Evolutionary conservation across 1,140 invertebrate genomes (phyloP).

Genomic region (Megathymus violae): DNA sequence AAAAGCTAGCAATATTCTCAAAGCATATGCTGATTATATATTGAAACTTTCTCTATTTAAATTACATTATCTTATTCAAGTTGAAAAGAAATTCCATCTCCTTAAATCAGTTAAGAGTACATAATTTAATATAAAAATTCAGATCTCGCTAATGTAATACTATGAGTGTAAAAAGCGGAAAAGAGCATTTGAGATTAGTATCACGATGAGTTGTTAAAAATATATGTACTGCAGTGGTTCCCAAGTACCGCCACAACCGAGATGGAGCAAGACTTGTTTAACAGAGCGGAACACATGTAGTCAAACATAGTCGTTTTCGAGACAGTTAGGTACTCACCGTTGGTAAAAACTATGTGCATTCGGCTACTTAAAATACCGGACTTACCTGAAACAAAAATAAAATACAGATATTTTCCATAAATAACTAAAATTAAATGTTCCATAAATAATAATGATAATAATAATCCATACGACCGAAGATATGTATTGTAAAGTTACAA

Average conservation of each 20-base stretch:
- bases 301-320: slow-evolving; percentile 30
- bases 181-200: slow-evolving; percentile 17
- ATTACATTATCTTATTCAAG: not conserved
- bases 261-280: slow-evolving; percentile 29
- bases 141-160: not conserved
- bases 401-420: too few species aligned
- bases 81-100: not conserved
- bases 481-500: too few species aligned
- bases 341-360: slow-evolving; percentile 22
- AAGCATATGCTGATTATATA: not conserved
- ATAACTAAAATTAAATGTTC: too few species aligned
- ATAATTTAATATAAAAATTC: not conserved
- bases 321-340: slow-evolving; percentile 41
- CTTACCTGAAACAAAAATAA: slow-evolving; percentile 68
- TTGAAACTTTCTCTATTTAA: not conserved
- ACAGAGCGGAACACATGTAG: slow-evolving; percentile 43
- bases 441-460: too few species aligned
- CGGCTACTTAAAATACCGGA: slow-evolving; percentile 28
- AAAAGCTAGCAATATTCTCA: too few species aligned
- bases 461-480: too few species aligned
- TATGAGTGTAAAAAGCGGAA: slow-evolving; percentile 21
- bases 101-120: not conserved
- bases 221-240: slow-evolving; percentile 16
- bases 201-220: slow-evolving; percentile 24
- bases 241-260: slow-evolving; percentile 9